Evolutionary conservation across 2,888 invertebrate genomes (phyloP).

Genomic region (Macroteleia sp.): DNA sequence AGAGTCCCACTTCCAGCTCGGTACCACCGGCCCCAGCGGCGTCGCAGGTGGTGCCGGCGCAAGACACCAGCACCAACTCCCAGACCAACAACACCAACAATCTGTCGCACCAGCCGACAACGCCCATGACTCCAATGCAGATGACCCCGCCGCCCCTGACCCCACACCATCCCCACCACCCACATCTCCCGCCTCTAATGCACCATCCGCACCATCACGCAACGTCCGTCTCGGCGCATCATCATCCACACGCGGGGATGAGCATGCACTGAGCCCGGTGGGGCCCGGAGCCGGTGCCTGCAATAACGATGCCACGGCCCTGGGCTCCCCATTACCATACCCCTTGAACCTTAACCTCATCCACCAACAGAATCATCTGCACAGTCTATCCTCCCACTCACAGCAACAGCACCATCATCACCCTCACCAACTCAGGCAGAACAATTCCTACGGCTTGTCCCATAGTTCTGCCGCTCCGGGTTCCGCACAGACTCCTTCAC

Average conservation of each 20-base stretch:
- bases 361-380: constrained; percentile 75
- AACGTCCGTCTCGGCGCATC: constrained; percentile 81
- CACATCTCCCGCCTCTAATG: constrained; percentile 88
- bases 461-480: constrained; percentile 76
- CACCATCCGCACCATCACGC: constrained; percentile 84
- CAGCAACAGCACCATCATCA: constrained; percentile 67
- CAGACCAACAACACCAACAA: constrained; percentile 77
- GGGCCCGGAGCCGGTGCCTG: constrained; percentile 86
- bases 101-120: constrained; percentile 85
- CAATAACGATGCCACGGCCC: constrained; percentile 82
- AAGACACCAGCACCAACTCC: constrained; percentile 79
- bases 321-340: constrained; percentile 83
- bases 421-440: constrained; percentile 76
- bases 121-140: constrained; percentile 85
- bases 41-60: constrained; percentile 78
- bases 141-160: constrained; percentile 85
- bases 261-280: constrained; percentile 92
- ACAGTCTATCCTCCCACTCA: constrained; percentile 65
- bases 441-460: constrained; percentile 75
- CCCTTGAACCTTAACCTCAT: constrained; percentile 82
- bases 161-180: constrained; percentile 86
- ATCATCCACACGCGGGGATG: constrained; percentile 84
- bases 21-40: constrained; percentile 77
- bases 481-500: constrained; percentile 81
- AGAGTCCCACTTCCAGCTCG: constrained; percentile 84